These are phyloP conservation scores for Uloborus diversus DNA, from an alignment of 1,140 invertebrate genomes.

Conservation along the genomic window DNA sequence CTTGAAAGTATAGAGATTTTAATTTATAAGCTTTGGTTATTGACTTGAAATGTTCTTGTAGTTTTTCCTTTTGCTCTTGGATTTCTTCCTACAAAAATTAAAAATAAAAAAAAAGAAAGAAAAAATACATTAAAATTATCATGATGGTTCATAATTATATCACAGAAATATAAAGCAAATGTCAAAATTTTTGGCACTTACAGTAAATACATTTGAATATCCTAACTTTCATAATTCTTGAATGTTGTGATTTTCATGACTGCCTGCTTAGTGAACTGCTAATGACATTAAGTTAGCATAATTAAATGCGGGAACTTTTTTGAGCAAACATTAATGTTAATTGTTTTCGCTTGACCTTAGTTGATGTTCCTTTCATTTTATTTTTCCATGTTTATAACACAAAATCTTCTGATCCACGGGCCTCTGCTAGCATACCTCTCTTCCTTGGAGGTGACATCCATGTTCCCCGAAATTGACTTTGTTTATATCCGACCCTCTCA, in stretches of 20 bases:
- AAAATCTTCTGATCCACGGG: too few species aligned
- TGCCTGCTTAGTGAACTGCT: neutral
- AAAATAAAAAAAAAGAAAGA: neutral
- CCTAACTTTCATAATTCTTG: neutral
- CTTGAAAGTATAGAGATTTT: conserved; percentile 82
- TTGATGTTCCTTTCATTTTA: too few species aligned
- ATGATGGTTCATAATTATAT: neutral
- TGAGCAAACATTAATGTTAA: too few species aligned
- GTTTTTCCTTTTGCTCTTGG: conserved; percentile 72
- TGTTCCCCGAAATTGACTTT: too few species aligned
- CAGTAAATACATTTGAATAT: neutral
- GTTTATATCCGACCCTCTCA: too few species aligned
- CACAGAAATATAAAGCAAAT: neutral
- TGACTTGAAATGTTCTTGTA: conserved; percentile 73
- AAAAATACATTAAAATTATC: neutral
- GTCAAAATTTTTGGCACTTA: neutral
- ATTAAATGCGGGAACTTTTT: too few species aligned
- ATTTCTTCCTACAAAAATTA: conserved; percentile 68
- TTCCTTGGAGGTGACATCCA: too few species aligned
- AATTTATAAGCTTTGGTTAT: conserved; percentile 73
- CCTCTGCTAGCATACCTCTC: too few species aligned
- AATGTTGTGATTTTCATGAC: neutral
- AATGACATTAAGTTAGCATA: too few species aligned
- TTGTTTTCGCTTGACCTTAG: too few species aligned
- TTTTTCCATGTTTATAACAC: too few species aligned